Evolutionary conservation across 2,797 vertebrate species (phyloP).

Genomic region (Spatula clypeata): DNA sequence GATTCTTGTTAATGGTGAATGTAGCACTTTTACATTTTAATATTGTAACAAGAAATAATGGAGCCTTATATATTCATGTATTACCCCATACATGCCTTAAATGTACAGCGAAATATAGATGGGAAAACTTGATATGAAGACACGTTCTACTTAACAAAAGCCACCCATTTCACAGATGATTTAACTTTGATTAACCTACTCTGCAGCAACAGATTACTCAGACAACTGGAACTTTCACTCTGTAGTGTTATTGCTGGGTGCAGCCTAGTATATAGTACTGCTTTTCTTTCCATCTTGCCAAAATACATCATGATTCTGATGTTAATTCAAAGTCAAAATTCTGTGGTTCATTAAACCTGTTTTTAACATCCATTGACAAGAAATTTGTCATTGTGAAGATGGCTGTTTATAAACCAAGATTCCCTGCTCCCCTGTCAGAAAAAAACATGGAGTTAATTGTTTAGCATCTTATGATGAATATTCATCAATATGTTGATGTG

Average conservation of each 20-base stretch:
- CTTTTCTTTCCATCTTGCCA: conserved; percentile 83
- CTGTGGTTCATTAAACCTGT: conserved; percentile 82
- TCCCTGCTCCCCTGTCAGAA: conserved; percentile 77
- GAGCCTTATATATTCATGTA: conserved; percentile 7
- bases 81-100: conserved; percentile 48
- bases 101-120: conserved; percentile 65
- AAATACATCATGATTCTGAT: conserved; percentile 86
- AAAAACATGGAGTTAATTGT: conserved; percentile 78
- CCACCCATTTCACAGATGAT: conserved; percentile 88
- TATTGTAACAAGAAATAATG: neutral
- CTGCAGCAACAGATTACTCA: conserved; percentile 83
- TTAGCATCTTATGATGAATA: conserved; percentile 81
- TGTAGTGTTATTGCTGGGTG: conserved; percentile 78
- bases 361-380: conserved; percentile 81
- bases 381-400: conserved; percentile 80
- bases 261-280: conserved; percentile 80
- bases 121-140: conserved; percentile 77
- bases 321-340: conserved; percentile 84
- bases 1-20: neutral
- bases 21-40: neutral
- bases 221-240: conserved; percentile 84
- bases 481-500: conserved; percentile 81
- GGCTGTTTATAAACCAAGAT: conserved; percentile 82
- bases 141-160: conserved; percentile 84
- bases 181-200: conserved; percentile 87